Conservation (phyloP, 2,888 invertebrate genomes). For the Pocota personata region DNA sequence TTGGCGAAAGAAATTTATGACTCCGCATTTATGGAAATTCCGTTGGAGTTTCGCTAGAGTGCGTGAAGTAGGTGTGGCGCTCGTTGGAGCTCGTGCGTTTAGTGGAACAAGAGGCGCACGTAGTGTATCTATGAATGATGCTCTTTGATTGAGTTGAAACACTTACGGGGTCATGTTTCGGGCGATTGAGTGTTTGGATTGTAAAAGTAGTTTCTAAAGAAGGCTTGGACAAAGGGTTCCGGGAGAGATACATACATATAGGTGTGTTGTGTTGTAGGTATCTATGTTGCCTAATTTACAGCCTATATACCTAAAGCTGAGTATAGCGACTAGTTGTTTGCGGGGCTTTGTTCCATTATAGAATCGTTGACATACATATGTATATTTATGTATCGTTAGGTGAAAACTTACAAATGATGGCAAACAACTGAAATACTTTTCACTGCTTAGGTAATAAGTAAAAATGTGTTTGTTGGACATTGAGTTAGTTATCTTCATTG, state of each 20-base stretch:
- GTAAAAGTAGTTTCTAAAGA: background rate
- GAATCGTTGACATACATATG: background rate
- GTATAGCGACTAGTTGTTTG: background rate
- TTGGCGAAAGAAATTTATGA: constrained; percentile 39
- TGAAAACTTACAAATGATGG: background rate
- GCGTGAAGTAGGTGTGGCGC: constrained; percentile 57
- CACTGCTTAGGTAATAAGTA: no score
- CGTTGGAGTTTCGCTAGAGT: constrained; percentile 24
- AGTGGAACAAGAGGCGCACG: constrained; percentile 25
- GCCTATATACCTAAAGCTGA: background rate
- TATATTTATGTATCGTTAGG: background rate
- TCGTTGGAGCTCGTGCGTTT: constrained; percentile 42
- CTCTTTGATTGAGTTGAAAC: constrained; percentile 54
- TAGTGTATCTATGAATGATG: constrained; percentile 32
- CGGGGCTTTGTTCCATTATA: background rate
- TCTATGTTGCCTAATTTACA: background rate
- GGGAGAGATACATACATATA: background rate
- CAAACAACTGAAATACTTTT: no score
- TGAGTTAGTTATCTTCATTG: no score
- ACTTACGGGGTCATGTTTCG: constrained; percentile 45
- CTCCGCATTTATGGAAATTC: constrained; percentile 34
- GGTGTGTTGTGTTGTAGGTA: background rate
- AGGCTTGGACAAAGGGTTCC: background rate
- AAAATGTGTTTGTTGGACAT: no score
- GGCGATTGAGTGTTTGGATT: constrained; percentile 26